phyloP scores from a whole-genome alignment of 2,888 invertebrate genomes.

The Drosophila villosipedis region DNA sequence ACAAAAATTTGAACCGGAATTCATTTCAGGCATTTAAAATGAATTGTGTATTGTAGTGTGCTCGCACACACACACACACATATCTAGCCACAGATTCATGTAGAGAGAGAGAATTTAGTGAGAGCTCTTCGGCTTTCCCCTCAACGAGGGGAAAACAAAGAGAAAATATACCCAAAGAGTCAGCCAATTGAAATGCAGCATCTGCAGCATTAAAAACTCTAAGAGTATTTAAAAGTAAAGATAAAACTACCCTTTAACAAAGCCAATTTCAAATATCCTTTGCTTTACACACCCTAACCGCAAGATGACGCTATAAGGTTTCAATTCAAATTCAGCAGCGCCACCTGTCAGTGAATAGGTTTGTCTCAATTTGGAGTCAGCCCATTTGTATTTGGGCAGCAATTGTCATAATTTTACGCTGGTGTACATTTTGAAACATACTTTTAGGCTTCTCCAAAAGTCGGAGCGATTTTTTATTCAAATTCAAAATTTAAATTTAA shows the following conservation, averaged over 20 bases:
- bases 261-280: background rate
- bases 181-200: constrained; percentile 22
- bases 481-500: background rate
- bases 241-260: constrained; percentile 9
- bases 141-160: constrained; percentile 24
- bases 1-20: background rate
- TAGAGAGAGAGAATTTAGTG: background rate
- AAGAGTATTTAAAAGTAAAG: constrained; percentile 2
- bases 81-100: background rate
- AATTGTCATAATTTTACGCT: background rate
- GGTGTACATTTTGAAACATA: constrained; percentile 9
- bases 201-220: background rate
- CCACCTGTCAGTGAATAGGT: constrained; percentile 4
- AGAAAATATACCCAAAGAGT: constrained; percentile 24
- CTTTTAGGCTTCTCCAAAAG: background rate
- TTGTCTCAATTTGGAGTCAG: background rate
- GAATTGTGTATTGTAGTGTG: constrained; percentile 1
- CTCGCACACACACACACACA: background rate
- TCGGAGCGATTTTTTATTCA: background rate
- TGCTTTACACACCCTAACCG: background rate
- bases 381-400: background rate
- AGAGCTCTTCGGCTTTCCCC: background rate
- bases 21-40: background rate
- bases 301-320: constrained; percentile 14
- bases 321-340: background rate